These are phyloP conservation scores for Rhynchonycteris naso DNA, from an alignment of 2,797 vertebrate species.

Conservation along the genomic window DNA sequence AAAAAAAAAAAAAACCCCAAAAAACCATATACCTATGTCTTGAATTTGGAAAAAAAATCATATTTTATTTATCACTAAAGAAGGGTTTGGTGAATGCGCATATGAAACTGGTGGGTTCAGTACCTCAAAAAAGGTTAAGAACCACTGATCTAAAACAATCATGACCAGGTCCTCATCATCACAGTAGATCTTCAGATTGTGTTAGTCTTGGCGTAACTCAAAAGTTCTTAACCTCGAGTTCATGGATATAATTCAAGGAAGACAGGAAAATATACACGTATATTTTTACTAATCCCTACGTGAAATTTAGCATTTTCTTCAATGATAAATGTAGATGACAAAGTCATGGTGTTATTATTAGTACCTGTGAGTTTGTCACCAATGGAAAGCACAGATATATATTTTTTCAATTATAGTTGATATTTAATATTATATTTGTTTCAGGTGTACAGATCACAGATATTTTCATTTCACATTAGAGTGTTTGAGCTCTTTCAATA, in stretches of 20 bases:
- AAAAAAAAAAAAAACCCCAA: too few species aligned
- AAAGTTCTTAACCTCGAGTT: neutral
- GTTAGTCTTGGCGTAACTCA: neutral
- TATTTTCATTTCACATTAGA: conserved; percentile 3
- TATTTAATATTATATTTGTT: neutral
- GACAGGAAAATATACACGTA: neutral
- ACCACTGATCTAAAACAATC: neutral
- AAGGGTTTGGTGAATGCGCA: too few species aligned
- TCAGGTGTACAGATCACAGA: neutral
- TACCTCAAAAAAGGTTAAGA: too few species aligned
- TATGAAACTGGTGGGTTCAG: too few species aligned
- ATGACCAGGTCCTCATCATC: neutral
- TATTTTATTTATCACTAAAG: too few species aligned
- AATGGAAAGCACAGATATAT: conserved; percentile 6
- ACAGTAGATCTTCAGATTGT: neutral
- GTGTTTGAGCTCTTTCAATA: conserved; percentile 13
- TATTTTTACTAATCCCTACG: neutral
- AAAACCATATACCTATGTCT: too few species aligned
- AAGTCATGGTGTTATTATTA: neutral
- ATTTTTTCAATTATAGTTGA: neutral
- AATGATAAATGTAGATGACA: neutral
- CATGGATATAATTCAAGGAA: neutral
- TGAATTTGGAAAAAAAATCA: too few species aligned
- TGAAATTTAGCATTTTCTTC: conserved; percentile 29
- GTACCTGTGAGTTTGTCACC: neutral